A percentile compares a stretch with the other conserved stretches of the same genome.
Evolutionary conservation across 1,140 invertebrate species (phyloP).

Genomic region (Patella vulgata): DNA sequence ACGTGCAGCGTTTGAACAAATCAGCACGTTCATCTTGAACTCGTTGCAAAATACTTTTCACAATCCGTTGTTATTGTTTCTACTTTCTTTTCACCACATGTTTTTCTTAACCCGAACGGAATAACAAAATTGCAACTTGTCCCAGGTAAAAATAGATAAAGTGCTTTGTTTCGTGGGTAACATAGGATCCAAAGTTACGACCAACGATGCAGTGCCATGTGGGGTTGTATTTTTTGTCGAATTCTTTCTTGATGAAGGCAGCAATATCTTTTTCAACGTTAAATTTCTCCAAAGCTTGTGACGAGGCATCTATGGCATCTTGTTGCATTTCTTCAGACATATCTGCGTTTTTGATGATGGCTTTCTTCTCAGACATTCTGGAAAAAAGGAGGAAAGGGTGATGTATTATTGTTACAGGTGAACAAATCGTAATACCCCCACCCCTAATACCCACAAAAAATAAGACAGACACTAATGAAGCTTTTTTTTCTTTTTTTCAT

Average conservation of each 20-base stretch:
- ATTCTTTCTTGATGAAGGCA: constrained; percentile 96
- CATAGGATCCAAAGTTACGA: constrained; percentile 91
- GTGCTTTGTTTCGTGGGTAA: constrained; percentile 94
- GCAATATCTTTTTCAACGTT: constrained; percentile 99
- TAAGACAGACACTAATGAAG: no score
- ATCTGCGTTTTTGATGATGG: constrained; percentile 99
- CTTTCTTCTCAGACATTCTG: constrained; percentile 93
- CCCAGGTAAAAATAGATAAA: constrained; percentile 97
- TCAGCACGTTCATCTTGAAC: no score
- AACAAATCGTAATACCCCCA: no score
- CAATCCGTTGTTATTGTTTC: no score
- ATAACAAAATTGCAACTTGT: constrained; percentile 95
- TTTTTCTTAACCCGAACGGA: constrained; percentile 94
- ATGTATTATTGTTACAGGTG: no score
- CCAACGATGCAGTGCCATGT: constrained; percentile 95
- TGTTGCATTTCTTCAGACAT: constrained; percentile 99
- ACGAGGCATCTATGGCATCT: constrained; percentile 98
- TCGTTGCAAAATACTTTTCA: no score
- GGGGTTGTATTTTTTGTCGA: constrained; percentile 55
- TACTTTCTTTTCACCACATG: no score
- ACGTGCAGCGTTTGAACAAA: no score
- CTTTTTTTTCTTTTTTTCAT: no score
- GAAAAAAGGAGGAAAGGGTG: not conserved
- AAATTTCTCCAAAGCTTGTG: constrained; percentile 97
- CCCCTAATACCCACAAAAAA: no score